Conservation (phyloP, 2,113 vertebrate species). For the Donacobius atricapilla region DNA sequence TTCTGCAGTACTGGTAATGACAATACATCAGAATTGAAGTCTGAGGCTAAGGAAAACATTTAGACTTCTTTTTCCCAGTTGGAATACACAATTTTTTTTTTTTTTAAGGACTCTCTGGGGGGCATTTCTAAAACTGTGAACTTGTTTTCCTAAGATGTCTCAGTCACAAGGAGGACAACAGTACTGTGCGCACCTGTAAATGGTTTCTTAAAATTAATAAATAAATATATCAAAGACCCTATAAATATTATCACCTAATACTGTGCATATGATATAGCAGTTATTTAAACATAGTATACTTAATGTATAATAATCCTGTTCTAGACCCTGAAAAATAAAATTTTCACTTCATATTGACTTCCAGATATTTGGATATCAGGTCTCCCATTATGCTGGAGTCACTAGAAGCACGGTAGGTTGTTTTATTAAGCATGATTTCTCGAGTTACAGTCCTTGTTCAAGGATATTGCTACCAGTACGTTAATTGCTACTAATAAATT, state of each 20-base stretch:
- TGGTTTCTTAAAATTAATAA: constrained; percentile 26
- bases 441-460: constrained; percentile 21
- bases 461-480: not conserved
- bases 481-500: constrained; percentile 62
- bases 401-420: not conserved
- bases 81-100: constrained; percentile 36
- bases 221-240: not conserved
- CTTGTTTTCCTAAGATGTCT: constrained; percentile 34
- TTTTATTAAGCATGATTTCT: constrained; percentile 2
- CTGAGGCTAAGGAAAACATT: constrained; percentile 45
- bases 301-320: not conserved
- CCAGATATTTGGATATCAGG: not conserved
- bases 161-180: constrained; percentile 45
- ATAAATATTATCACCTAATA: not conserved
- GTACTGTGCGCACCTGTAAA: not conserved
- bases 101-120: constrained; percentile 52
- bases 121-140: constrained; percentile 55
- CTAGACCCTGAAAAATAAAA: not conserved
- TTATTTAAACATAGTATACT: not conserved
- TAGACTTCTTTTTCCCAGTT: constrained; percentile 19
- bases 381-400: not conserved
- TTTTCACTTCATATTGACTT: not conserved
- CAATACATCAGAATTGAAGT: constrained; percentile 44
- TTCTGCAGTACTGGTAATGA: constrained; percentile 39
- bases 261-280: not conserved